Conservation (phyloP, 53 echinoderm and acorn worm species). For the Hippasteria phrygiana region DNA sequence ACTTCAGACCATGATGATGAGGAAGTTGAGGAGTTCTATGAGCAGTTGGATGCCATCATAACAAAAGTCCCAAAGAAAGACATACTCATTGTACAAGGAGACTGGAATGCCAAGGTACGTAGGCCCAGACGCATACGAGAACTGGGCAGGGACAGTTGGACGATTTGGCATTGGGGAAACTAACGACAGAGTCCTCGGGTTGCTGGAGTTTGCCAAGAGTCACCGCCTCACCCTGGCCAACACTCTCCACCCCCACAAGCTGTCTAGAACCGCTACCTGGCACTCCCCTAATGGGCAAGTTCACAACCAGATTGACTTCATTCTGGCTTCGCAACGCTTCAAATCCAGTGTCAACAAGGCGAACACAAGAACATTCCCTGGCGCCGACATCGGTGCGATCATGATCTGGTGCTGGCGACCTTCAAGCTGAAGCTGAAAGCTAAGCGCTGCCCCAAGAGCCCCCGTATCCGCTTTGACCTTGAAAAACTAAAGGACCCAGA, state of each 20-base stretch:
- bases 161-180: neutral
- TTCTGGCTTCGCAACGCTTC: slow-evolving; percentile 6
- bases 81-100: too few species aligned
- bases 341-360: slow-evolving; percentile 46
- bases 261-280: slow-evolving; percentile 22
- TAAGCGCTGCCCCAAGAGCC: slow-evolving; percentile 10
- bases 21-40: slow-evolving; percentile 53
- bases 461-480: slow-evolving; percentile 47
- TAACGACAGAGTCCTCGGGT: neutral
- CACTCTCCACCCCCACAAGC: slow-evolving; percentile 12
- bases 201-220: slow-evolving; percentile 34
- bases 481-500: slow-evolving; percentile 62
- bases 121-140: too few species aligned
- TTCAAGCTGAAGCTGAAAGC: slow-evolving; percentile 47
- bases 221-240: slow-evolving; percentile 6
- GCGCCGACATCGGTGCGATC: slow-evolving; percentile 65
- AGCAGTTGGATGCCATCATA: too few species aligned
- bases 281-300: neutral
- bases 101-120: too few species aligned
- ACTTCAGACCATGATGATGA: slow-evolving; percentile 55
- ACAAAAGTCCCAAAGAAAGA: too few species aligned
- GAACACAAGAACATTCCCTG: slow-evolving; percentile 42
- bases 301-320: slow-evolving; percentile 36
- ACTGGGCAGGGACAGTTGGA: slow-evolving; percentile 21
- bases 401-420: slow-evolving; percentile 48